Conservation (phyloP, 2,888 invertebrate species). For the Agonopterix subpropinquella region DNA sequence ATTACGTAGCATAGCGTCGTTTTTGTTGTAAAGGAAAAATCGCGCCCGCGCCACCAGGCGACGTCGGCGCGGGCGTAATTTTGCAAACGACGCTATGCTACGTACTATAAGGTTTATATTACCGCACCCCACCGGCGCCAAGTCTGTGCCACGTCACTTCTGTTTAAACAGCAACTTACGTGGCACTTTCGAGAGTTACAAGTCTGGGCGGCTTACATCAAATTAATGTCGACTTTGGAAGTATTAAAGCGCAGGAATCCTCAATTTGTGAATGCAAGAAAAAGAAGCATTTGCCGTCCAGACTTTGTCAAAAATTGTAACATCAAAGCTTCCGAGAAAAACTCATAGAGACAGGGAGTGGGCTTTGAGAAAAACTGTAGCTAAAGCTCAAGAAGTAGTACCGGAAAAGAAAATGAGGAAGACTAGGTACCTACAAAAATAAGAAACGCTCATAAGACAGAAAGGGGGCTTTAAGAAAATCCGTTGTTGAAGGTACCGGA, state of each 20-base stretch:
- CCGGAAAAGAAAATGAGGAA: slow-evolving; percentile 1
- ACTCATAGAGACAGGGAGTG: slow-evolving; percentile 11
- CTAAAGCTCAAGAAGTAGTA: slow-evolving; percentile 8
- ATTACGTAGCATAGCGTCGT: too few relatives aligned
- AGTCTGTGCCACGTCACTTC: too few relatives aligned
- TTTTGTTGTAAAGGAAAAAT: too few relatives aligned
- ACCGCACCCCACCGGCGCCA: too few relatives aligned
- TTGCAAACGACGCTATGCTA: too few relatives aligned
- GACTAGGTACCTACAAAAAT: not conserved
- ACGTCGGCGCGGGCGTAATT: too few relatives aligned
- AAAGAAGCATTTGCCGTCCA: slow-evolving; percentile 7
- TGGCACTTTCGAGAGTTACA: slow-evolving; percentile 13
- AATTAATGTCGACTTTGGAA: slow-evolving; percentile 1
- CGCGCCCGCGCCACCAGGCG: too few relatives aligned
- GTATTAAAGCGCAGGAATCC: slow-evolving; percentile 3
- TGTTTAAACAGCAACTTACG: too few relatives aligned
- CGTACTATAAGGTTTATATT: too few relatives aligned
- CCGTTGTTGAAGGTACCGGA: not conserved
- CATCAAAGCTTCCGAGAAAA: slow-evolving; percentile 9
- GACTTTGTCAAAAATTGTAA: slow-evolving; percentile 8
- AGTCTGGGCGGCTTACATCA: slow-evolving; percentile 6
- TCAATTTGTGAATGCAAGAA: slow-evolving; percentile 7
- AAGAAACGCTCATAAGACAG: not conserved
- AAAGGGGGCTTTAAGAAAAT: not conserved
- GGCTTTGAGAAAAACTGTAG: slow-evolving; percentile 6